Percentiles rank a stretch among this genome's conserved stretches.
Conservation (phyloP, 2,113 vertebrate species). For the Colistium nudipinnis region DNA sequence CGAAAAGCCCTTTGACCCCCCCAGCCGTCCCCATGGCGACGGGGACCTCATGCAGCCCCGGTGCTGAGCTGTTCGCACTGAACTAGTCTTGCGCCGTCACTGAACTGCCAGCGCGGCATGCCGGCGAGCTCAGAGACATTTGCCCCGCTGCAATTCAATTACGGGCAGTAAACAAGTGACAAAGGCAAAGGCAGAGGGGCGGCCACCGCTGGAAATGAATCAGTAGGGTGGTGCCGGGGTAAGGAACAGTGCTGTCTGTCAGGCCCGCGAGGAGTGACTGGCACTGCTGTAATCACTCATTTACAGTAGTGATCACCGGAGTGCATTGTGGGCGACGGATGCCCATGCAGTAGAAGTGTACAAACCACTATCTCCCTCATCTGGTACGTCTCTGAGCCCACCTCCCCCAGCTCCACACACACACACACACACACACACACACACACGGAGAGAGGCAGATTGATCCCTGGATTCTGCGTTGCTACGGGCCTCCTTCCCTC, state of each 20-base stretch:
- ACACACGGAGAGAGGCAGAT: conserved; percentile 84
- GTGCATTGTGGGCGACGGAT: conserved; percentile 64
- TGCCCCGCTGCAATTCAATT: conserved; percentile 77
- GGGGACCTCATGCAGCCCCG: conserved; percentile 60
- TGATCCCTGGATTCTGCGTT: conserved; percentile 89
- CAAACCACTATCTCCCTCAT: conserved; percentile 72
- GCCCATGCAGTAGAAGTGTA: conserved; percentile 73
- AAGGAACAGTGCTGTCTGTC: conserved; percentile 64
- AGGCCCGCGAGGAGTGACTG: conserved; percentile 64
- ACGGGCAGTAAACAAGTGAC: conserved; percentile 74
- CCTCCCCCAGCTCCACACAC: background rate
- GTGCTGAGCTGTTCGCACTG: conserved; percentile 52
- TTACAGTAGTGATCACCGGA: conserved; percentile 75
- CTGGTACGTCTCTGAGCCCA: conserved; percentile 21
- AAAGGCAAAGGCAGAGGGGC: conserved; percentile 66
- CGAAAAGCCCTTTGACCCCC: conserved; percentile 58
- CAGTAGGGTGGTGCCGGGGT: conserved; percentile 64
- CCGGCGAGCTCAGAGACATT: conserved; percentile 57
- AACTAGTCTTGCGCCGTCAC: conserved; percentile 49
- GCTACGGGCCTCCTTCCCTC: conserved; percentile 91
- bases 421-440: conserved; percentile 55
- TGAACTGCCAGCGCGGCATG: conserved; percentile 38
- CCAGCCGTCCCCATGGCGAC: conserved; percentile 61
- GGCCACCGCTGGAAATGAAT: conserved; percentile 68
- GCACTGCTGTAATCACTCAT: conserved; percentile 75